A percentile compares a stretch with the other conserved stretches of the same genome.
These are phyloP conservation scores for Trematocara zebra DNA, from an alignment of 2,113 vertebrate genomes.

Conservation along the genomic window DNA sequence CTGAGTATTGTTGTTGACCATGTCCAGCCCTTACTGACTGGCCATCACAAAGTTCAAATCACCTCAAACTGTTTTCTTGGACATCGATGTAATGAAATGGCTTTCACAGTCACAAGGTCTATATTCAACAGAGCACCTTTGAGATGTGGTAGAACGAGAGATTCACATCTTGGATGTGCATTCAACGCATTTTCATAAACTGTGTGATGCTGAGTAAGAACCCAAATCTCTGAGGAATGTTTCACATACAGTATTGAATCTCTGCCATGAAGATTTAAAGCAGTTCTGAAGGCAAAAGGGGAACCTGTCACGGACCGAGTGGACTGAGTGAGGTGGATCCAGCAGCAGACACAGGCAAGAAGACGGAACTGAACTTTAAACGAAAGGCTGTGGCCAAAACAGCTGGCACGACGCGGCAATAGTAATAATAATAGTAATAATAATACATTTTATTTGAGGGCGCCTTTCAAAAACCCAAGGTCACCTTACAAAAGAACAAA, in stretches of 20 bases:
- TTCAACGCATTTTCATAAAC: neutral
- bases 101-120: neutral
- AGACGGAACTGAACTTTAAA: neutral
- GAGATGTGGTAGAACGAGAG: neutral
- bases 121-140: neutral
- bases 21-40: neutral
- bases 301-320: neutral
- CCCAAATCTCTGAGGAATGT: neutral
- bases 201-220: neutral
- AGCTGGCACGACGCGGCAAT: accelerated
- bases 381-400: neutral
- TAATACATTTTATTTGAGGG: neutral
- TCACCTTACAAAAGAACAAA: neutral
- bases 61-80: neutral
- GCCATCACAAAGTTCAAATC: neutral
- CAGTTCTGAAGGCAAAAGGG: neutral
- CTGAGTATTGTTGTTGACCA: accelerated
- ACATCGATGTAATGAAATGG: accelerated
- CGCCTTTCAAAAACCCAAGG: accelerated
- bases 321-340: neutral
- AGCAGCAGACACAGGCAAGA: neutral
- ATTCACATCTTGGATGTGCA: neutral
- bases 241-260: neutral
- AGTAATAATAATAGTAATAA: accelerated
- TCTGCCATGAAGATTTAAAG: neutral